Base-by-base conservation (phyloP, 2,888 invertebrate genomes). In the Oligia latruncula region DNA sequence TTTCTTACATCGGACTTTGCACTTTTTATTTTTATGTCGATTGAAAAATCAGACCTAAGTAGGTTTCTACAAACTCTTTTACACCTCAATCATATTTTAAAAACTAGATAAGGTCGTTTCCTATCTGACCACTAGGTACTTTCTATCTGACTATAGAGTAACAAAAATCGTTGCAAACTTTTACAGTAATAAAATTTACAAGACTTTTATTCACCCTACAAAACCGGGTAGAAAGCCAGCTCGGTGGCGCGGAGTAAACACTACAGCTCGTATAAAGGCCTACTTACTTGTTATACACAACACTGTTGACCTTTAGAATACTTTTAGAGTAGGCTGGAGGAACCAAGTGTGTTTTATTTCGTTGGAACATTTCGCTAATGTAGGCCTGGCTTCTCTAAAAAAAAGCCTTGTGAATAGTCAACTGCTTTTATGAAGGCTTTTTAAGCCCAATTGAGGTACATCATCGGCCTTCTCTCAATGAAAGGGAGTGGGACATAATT, bases 211-310 rank as follows among this genome's bases (percentile, higher is more conserved):
- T 29, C 49, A 3, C 29, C 70, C 20, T 29, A 70, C 29, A 49
- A 20, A 4, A 8, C 4, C 6, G 15, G 62, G n/a, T 62, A 29
- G 62, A 20, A 20, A 71, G 23, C 8, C 35, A 52, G 15, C 15
- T 71, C 35, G 35, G 23, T 52, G 67, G 60, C 76, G 40, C 46
- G 52, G 35, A 71, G 46, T 71, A 72, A 83, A 77, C 83, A 80
- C 66, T 71, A 68, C 20, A 62, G 23, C 29, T 64, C 40, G 35
- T 17, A 70, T 58, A 60, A 29, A 49, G 23, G 58, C 40, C 55
- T 76, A 55, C 43, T 72, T 60, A 75, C 52, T n/a, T 52, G 43
- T 67, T 66, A 52, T 62, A 20, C 52, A 71, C n/a, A 52, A 49
- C 11, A 29, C 9, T 17, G 15, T 52, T 80, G 72, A 81, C 72